Evolutionary conservation across 1,140 invertebrate genomes (phyloP).

Genomic region (Aphelenchoides besseyi): DNA sequence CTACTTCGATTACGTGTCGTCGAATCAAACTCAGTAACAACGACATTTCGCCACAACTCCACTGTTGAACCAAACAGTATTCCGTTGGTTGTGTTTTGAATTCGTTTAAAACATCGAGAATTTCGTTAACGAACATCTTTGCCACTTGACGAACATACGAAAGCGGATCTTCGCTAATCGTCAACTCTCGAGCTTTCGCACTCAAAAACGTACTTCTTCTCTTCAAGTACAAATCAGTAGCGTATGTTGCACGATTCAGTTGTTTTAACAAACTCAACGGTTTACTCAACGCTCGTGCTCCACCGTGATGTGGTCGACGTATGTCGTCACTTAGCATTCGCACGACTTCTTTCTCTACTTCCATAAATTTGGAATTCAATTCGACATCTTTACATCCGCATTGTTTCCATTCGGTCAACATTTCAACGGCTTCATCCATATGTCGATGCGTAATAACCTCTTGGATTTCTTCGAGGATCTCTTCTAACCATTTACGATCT

Average conservation of each 20-base stretch:
- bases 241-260: slow-evolving; percentile 63
- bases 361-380: slow-evolving; percentile 51
- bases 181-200: slow-evolving; percentile 77
- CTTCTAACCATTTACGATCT: slow-evolving; percentile 73
- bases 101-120: slow-evolving; percentile 80
- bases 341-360: slow-evolving; percentile 12
- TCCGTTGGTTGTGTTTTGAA: slow-evolving; percentile 71
- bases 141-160: slow-evolving; percentile 80
- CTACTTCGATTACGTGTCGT: slow-evolving; percentile 87
- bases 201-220: slow-evolving; percentile 79
- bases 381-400: slow-evolving; percentile 35
- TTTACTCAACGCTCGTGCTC: slow-evolving; percentile 77
- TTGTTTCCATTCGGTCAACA: slow-evolving; percentile 73
- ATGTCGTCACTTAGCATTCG: slow-evolving; percentile 62
- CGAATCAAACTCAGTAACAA: slow-evolving; percentile 76
- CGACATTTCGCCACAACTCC: slow-evolving; percentile 71
- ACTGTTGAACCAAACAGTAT: slow-evolving; percentile 49
- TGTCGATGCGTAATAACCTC: slow-evolving; percentile 93
- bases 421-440: slow-evolving; percentile 85
- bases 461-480: slow-evolving; percentile 89
- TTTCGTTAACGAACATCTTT: slow-evolving; percentile 80
- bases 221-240: slow-evolving; percentile 80
- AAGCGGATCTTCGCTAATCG: slow-evolving; percentile 79
- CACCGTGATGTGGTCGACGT: slow-evolving; percentile 71
- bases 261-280: slow-evolving; percentile 37